A percentile compares a stretch with the other conserved stretches of the same genome.
phyloP scores from a whole-genome alignment of 2,113 vertebrate species.

The Ctenodactylus gundi region DNA sequence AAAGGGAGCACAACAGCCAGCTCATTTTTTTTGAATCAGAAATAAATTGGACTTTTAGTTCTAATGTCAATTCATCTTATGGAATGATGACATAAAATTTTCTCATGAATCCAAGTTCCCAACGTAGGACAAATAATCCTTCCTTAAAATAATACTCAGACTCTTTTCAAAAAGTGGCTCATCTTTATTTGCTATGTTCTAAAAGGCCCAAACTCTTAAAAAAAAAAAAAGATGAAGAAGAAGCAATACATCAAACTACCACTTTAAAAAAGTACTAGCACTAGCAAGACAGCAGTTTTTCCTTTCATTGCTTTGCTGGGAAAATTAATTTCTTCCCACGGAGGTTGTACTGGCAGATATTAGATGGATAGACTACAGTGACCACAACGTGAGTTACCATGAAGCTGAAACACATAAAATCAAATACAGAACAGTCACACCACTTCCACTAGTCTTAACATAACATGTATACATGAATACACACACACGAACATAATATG shows the following conservation, averaged over 20 bases:
- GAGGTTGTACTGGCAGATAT: background rate
- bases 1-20: background rate
- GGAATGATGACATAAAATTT: background rate
- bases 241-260: background rate
- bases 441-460: background rate
- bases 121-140: background rate
- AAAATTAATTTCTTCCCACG: background rate
- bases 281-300: background rate
- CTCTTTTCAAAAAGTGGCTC: background rate
- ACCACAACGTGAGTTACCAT: background rate
- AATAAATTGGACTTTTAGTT: conserved; percentile 7
- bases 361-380: background rate
- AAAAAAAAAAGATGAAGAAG: too few species aligned
- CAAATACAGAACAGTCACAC: background rate
- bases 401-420: background rate
- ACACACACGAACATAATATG: too few species aligned
- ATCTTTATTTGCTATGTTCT: conserved; percentile 18
- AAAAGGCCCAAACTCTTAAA: conserved; percentile 35
- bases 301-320: background rate
- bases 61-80: background rate
- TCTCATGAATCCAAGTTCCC: background rate
- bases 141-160: background rate
- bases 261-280: background rate
- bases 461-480: too few species aligned
- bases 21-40: background rate